Base-by-base conservation (phyloP, 2,113 vertebrate species). In the Chaenocephalus aceratus region DNA sequence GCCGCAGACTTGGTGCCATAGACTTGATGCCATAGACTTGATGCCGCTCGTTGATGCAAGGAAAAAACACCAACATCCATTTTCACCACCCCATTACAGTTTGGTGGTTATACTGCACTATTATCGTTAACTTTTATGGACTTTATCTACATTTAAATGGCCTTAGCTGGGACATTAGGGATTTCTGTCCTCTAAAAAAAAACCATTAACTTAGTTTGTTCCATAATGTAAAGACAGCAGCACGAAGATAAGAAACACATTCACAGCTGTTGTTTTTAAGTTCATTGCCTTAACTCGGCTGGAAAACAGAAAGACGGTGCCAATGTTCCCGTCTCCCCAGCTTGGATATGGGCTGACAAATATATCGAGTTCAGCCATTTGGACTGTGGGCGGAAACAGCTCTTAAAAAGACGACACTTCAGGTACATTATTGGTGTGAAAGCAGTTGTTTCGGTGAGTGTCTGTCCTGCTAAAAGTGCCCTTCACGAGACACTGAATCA, bases 371-470 rank as follows among this genome's bases (percentile, higher is more conserved):
- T 54, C 41, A 36, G 70, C 36, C 9, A 36, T 71, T 71, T 73
- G n/a, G 53, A 21, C 56, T n/a, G 72, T 75, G 70, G 71, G 60
- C 15, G 60, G 61, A 65, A 12, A 36, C 1, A 18, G 61, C 45
- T 65, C 41, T 67, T 67, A 30, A 64, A 72, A 72, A 74, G 69
- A 30, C 49, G 0, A 70, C 84, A 72, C 77, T 81, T 75, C 75
- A 78, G 77, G 14, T 72, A 13, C 84, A 77, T 66, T 72, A 77
- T 13, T 21, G 41, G 62, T 72, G 73, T 68, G 61, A 68, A 0
- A 51, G 65, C 46, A 54, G 59, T 61, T 15, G 75, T 83, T 74
- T 70, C 71, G 64, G 57, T 46, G 73, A 52, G 60, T 2, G 10
- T 71, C 49, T n/a, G 1, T 76, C 36, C n/a, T n/a, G n/a, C n/a